Conservation (phyloP, 1,140 invertebrate genomes). For the Brachionus rubens region DNA sequence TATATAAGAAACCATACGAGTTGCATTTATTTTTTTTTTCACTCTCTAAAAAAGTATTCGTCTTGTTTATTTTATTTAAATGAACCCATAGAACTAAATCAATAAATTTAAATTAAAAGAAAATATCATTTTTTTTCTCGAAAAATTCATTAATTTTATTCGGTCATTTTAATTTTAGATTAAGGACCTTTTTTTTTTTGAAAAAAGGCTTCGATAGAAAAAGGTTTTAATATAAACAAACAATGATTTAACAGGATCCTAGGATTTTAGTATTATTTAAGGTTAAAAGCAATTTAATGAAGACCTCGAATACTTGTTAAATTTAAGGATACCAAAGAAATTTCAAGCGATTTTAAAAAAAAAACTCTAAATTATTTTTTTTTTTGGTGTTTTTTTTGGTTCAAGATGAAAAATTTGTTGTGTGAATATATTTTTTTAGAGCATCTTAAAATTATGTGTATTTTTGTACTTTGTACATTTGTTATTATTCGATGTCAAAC, state of each 20-base stretch:
- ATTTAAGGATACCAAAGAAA: not conserved
- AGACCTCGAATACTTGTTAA: not conserved
- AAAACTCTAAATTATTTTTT: too few species aligned
- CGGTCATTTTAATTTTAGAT: slow-evolving; percentile 26
- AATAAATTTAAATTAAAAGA: slow-evolving; percentile 32
- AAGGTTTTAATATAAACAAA: slow-evolving; percentile 32
- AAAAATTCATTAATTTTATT: slow-evolving; percentile 20
- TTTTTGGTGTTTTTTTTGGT: too few species aligned
- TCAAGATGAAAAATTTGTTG: too few species aligned
- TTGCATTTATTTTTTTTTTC: too few species aligned
- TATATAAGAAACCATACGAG: too few species aligned
- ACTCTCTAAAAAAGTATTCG: too few species aligned
- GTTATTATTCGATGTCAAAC: too few species aligned
- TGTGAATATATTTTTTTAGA: too few species aligned
- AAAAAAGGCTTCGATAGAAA: too few species aligned
- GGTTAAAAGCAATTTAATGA: slow-evolving; percentile 24
- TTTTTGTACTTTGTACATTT: too few species aligned
- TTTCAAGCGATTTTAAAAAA: too few species aligned
- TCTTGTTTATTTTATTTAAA: not conserved
- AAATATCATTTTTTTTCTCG: slow-evolving; percentile 14
- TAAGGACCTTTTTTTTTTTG: not conserved
- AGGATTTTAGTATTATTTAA: not conserved
- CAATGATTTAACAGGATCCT: slow-evolving; percentile 20
- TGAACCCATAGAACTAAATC: slow-evolving; percentile 26
- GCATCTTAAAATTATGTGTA: too few species aligned